Base-by-base conservation (phyloP, 23 tunicate genomes). In the Trididemnum miniatum region DNA sequence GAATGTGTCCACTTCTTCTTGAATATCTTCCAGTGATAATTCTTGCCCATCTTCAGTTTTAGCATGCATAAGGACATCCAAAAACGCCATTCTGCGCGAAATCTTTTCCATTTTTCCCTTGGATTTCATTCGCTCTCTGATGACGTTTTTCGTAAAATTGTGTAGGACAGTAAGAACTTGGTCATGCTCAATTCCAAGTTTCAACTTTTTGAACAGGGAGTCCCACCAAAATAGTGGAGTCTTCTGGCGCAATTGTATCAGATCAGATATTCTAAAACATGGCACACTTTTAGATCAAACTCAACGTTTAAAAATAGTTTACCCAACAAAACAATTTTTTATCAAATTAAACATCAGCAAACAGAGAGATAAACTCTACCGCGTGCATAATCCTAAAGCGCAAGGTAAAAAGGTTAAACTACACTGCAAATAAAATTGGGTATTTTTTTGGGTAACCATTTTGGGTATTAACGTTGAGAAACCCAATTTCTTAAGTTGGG, bases 1-100 rank as follows among this genome's bases (percentile, higher is more conserved):
- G 60, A 96, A 96, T 32, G 99, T 96, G 51, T 96, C 99, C 22
- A 96, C 99, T 81, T 96, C 97, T 51, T 96, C 99, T 44, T 87
- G 93, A 65, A 96, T 96, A 75, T 89, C 99, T 24, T 51, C 24
- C 35, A 88, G 74, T 7, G 93, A 88, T 23, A 93, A 85, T 32
- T 69, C 34, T 72, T 93, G 76, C 1, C 92, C 97, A 28, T 85
- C 90, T n/a, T 89, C 94, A n/a, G 90, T 84, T 20, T 39, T 35
- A 62, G 87, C 87, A 64, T 87, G 78, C 62, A 96, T 31, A 35
- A 96, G 76, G 18, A 93, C 83, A 80, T 93, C 98, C 2, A 93
- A 89, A 67, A 93, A 93, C 25, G 98, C 98, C 80, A 93, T 72
- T 65, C 98, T 26, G 29, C 74, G 52, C 20, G 90, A 26, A 52